A percentile compares a stretch with the other conserved stretches of the same genome.
Evolutionary conservation across 2,888 invertebrate species (phyloP).

Genomic region (Tipula helvola): DNA sequence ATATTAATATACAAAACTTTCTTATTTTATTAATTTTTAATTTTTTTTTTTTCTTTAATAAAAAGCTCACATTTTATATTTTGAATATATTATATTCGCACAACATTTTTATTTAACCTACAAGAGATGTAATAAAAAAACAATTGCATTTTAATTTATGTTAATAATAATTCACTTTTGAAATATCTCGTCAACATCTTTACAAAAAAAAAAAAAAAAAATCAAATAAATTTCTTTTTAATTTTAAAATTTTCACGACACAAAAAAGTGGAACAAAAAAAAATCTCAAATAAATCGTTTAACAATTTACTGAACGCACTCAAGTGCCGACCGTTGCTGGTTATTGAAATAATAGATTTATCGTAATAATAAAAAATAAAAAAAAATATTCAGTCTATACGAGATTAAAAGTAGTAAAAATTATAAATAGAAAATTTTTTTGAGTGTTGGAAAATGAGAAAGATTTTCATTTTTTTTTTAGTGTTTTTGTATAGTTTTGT

Average conservation of each 20-base stretch:
- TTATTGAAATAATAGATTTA: conserved; percentile 4
- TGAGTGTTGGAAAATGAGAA: background rate
- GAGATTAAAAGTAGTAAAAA: background rate
- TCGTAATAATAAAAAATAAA: background rate
- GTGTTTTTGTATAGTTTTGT: background rate
- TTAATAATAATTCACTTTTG: background rate
- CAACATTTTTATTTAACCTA: background rate
- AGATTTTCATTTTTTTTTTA: background rate
- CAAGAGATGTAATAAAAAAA: background rate
- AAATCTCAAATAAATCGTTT: background rate
- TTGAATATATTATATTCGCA: background rate
- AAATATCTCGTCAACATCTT: background rate
- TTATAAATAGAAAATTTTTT: background rate
- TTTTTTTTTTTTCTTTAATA: background rate
- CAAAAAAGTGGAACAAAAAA: background rate
- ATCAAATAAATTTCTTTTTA: too few species aligned
- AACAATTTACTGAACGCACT: background rate
- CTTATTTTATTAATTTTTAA: background rate
- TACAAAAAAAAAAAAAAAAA: background rate
- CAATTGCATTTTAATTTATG: background rate
- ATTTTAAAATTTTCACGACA: background rate
- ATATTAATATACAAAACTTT: background rate
- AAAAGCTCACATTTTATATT: background rate
- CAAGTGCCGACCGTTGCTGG: background rate
- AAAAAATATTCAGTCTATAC: background rate